Evolutionary conservation across 2,113 vertebrate species (phyloP).

Genomic region (Mesoclemmys tuberculata): DNA sequence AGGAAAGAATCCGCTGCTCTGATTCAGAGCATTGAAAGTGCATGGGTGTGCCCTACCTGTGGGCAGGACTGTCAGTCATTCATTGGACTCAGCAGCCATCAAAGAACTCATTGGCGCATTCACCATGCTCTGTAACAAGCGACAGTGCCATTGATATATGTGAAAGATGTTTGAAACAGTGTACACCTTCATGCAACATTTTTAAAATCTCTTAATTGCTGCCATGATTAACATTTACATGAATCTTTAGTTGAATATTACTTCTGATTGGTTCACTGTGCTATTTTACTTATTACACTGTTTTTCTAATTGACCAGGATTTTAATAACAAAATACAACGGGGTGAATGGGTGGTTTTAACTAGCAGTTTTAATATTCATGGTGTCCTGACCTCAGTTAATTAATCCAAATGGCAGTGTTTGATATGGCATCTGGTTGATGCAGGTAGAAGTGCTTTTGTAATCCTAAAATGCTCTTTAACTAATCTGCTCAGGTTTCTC

Average conservation of each 20-base stretch:
- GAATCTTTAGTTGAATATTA: conserved; percentile 17
- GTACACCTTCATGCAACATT: conserved; percentile 44
- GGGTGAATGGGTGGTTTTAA: conserved; percentile 1
- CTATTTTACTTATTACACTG: conserved; percentile 50
- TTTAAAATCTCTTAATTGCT: conserved; percentile 30
- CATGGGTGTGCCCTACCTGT: too few species aligned
- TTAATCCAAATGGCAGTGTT: conserved; percentile 54
- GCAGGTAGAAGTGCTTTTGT: conserved; percentile 47
- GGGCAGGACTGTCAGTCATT: too few species aligned
- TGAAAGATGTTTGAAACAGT: neutral
- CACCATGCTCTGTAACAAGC: too few species aligned
- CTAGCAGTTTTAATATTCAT: conserved; percentile 44
- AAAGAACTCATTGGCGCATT: too few species aligned
- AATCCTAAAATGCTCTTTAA: conserved; percentile 66
- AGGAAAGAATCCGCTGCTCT: too few species aligned
- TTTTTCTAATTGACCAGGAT: conserved; percentile 58
- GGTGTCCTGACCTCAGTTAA: conserved; percentile 62
- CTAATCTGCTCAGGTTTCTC: conserved; percentile 50
- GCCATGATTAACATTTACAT: conserved; percentile 55
- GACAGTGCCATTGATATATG: neutral
- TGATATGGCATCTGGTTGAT: conserved; percentile 63
- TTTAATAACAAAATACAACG: conserved; percentile 58
- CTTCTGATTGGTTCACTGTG: conserved; percentile 53
- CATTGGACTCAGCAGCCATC: too few species aligned
- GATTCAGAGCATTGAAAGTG: too few species aligned